A percentile compares a stretch with the other conserved stretches of the same genome.
Conservation (phyloP, 2,113 vertebrate genomes). For the Scophthalmus maximus region DNA sequence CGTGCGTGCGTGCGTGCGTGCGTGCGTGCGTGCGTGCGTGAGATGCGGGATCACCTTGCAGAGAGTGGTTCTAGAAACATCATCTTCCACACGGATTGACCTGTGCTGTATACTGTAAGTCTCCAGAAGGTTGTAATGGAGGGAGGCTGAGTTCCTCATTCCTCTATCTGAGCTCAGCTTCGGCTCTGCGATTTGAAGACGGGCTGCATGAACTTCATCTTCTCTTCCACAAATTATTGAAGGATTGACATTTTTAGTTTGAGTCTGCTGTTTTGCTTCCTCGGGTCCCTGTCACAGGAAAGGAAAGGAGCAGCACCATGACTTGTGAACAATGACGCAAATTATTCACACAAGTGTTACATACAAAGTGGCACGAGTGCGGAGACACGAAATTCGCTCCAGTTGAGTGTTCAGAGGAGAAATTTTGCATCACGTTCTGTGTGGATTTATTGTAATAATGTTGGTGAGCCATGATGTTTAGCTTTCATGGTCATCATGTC, state of each 20-base stretch:
- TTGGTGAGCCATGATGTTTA: too few relatives aligned
- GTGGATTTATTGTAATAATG: too few relatives aligned
- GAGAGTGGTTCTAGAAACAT: constrained; percentile 48
- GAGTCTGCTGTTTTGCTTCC: constrained; percentile 27
- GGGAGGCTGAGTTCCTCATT: constrained; percentile 11
- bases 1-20: not conserved
- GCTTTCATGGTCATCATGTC: too few relatives aligned
- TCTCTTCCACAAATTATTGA: constrained; percentile 56
- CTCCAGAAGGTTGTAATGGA: constrained; percentile 47
- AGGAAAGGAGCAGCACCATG: constrained; percentile 10
- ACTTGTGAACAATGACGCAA: constrained; percentile 24
- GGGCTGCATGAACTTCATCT: constrained; percentile 43
- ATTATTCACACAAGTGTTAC: too few relatives aligned
- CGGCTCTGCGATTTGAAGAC: constrained; percentile 37
- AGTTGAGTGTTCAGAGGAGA: too few relatives aligned
- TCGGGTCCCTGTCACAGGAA: constrained; percentile 38
- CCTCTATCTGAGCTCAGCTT: constrained; percentile 23
- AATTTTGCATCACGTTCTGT: too few relatives aligned
- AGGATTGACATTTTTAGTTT: constrained; percentile 55
- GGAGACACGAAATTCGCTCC: too few relatives aligned
- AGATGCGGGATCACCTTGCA: constrained; percentile 70
- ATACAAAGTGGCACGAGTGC: too few relatives aligned
- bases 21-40: constrained; percentile 23
- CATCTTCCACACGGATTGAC: constrained; percentile 37
- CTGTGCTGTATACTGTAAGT: constrained; percentile 15